A percentile compares a stretch with the other conserved stretches of the same genome.
phyloP scores from a whole-genome alignment of 2,888 invertebrate species.

The Lucinisca nassula region DNA sequence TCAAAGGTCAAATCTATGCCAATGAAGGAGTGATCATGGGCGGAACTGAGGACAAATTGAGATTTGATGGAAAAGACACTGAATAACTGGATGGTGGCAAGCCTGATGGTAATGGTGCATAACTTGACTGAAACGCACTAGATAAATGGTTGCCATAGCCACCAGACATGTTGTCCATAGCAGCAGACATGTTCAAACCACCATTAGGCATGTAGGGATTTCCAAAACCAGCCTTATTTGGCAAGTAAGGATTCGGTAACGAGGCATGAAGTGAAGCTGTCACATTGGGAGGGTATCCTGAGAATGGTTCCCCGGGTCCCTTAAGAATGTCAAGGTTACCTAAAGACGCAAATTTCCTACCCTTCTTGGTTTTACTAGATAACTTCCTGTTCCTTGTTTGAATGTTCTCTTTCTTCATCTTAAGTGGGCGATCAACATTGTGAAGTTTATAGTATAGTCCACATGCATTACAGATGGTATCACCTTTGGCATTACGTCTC shows the following conservation, averaged over 20 bases:
- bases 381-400: conserved; percentile 96
- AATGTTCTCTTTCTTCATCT: conserved; percentile 98
- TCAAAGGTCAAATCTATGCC: not conserved
- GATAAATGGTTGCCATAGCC: conserved; percentile 3
- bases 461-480: conserved; percentile 99
- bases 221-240: not conserved
- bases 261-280: not conserved
- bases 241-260: not conserved
- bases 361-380: conserved; percentile 61
- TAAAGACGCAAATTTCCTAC: conserved; percentile 54
- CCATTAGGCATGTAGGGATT: not conserved
- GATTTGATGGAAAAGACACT: not conserved
- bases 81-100: not conserved
- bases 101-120: not conserved
- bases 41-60: not conserved
- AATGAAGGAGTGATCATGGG: not conserved
- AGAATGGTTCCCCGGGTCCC: conserved; percentile 25
- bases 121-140: not conserved
- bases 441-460: conserved; percentile 98
- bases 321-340: conserved; percentile 61
- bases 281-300: conserved; percentile 1
- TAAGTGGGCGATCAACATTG: conserved; percentile 93
- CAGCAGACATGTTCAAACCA: not conserved
- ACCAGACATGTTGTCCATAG: not conserved
- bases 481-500: conserved; percentile 97